Conservation (phyloP, 2,113 vertebrate species). For the Sciurus niger region DNA sequence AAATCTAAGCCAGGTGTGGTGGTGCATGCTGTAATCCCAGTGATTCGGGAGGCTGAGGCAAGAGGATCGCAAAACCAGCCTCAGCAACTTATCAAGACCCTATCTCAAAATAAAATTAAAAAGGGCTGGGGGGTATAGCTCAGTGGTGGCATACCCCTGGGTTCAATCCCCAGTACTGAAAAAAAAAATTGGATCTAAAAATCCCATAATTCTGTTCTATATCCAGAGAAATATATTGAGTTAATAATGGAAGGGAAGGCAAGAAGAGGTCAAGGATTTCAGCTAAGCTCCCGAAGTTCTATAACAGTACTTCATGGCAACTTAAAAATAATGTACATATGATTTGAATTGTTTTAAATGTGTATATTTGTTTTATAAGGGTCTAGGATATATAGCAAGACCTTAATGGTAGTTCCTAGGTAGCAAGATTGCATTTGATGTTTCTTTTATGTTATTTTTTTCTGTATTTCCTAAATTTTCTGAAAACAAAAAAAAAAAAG, state of each 20-base stretch:
- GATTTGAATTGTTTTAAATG: constrained; percentile 18
- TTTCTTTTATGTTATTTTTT: background rate
- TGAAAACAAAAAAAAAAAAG: background rate
- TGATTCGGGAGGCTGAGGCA: background rate
- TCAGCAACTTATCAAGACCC: background rate
- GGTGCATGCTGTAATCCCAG: background rate
- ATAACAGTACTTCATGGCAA: background rate
- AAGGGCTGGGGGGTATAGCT: background rate
- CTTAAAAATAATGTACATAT: constrained; percentile 24
- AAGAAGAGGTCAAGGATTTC: too few relatives aligned
- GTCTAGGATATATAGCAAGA: constrained; percentile 44
- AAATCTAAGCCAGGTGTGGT: background rate
- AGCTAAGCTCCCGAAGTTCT: background rate
- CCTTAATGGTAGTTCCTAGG: background rate
- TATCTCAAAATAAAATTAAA: background rate
- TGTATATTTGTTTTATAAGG: background rate
- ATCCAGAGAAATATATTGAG: background rate
- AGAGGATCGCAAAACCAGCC: background rate
- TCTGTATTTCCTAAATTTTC: constrained; percentile 54
- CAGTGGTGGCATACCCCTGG: background rate
- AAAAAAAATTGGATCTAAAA: background rate
- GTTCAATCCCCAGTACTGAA: background rate
- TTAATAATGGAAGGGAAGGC: background rate
- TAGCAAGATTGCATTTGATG: background rate
- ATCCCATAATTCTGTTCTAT: background rate